Evolutionary conservation across 2,113 vertebrate genomes (phyloP).

Genomic region (Barbus barbus): DNA sequence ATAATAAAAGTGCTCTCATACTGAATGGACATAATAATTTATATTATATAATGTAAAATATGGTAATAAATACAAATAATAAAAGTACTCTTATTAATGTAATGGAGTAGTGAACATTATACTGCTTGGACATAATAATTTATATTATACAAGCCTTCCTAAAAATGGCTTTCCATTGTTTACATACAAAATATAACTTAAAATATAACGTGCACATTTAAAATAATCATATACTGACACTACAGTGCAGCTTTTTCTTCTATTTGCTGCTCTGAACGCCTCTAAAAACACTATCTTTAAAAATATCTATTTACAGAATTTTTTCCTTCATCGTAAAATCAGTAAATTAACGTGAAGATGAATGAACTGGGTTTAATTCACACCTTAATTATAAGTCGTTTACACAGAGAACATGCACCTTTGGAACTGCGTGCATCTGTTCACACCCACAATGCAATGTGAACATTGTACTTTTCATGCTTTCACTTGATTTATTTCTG

Average conservation of each 20-base stretch:
- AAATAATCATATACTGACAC: background rate
- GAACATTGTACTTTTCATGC: slow-evolving; percentile 1
- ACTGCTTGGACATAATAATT: no score
- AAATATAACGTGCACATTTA: no score
- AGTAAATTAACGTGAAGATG: background rate
- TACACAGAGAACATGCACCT: background rate
- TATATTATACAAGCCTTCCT: background rate
- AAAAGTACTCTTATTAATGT: background rate
- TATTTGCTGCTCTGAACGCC: background rate
- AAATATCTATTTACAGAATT: background rate
- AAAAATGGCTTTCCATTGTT: background rate
- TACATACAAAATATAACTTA: background rate
- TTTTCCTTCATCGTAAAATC: background rate
- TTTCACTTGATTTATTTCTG: background rate
- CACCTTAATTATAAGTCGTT: background rate
- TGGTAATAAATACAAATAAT: background rate
- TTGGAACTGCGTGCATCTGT: background rate
- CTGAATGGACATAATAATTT: no score
- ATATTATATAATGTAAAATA: no score
- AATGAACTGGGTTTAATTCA: background rate
- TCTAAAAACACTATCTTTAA: background rate
- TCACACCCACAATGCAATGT: slow-evolving; percentile 19
- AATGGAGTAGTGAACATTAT: no score
- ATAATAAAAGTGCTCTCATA: no score
- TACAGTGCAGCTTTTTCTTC: background rate